A percentile compares a stretch with the other conserved stretches of the same genome.
Conservation (phyloP, 1,140 invertebrate species). For the Coelopa frigida region DNA sequence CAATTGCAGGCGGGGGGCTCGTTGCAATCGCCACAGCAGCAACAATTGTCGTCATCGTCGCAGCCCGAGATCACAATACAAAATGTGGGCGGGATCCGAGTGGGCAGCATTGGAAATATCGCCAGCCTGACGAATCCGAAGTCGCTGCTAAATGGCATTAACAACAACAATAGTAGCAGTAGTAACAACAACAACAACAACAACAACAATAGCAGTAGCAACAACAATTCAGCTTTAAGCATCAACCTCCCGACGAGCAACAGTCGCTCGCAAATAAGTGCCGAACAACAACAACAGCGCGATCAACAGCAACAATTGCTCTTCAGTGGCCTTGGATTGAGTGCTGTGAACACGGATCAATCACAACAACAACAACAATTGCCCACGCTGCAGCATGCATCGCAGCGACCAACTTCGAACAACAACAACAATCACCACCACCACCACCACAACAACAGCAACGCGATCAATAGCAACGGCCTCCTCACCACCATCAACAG, state of each 20-base stretch:
- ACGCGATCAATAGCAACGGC: slow-evolving; percentile 17
- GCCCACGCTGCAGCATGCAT: slow-evolving; percentile 28
- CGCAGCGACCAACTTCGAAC: slow-evolving; percentile 20
- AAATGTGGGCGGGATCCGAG: slow-evolving; percentile 33
- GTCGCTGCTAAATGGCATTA: slow-evolving; percentile 25
- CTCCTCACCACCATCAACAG: slow-evolving; percentile 19
- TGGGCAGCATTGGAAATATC: slow-evolving; percentile 35
- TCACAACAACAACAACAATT: slow-evolving; percentile 7
- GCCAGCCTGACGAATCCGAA: slow-evolving; percentile 20
- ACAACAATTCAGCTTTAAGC: slow-evolving; percentile 1
- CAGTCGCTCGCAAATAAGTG: slow-evolving; percentile 18
- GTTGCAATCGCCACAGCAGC: background rate
- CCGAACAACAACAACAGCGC: slow-evolving; percentile 32
- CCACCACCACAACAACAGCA: slow-evolving; percentile 7
- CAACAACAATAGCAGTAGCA: slow-evolving; percentile 7
- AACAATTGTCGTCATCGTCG: slow-evolving; percentile 6
- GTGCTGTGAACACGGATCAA: slow-evolving; percentile 27
- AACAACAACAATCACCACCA: slow-evolving; percentile 10
- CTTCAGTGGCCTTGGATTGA: slow-evolving; percentile 30
- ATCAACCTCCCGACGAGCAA: slow-evolving; percentile 3
- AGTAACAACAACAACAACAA: background rate
- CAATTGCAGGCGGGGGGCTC: background rate
- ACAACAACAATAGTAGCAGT: slow-evolving; percentile 5
- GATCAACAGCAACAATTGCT: slow-evolving; percentile 34
- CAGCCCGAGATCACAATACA: slow-evolving; percentile 30